phyloP scores from a whole-genome alignment of 1,140 invertebrate species.

The Scaptomyza montana region DNA sequence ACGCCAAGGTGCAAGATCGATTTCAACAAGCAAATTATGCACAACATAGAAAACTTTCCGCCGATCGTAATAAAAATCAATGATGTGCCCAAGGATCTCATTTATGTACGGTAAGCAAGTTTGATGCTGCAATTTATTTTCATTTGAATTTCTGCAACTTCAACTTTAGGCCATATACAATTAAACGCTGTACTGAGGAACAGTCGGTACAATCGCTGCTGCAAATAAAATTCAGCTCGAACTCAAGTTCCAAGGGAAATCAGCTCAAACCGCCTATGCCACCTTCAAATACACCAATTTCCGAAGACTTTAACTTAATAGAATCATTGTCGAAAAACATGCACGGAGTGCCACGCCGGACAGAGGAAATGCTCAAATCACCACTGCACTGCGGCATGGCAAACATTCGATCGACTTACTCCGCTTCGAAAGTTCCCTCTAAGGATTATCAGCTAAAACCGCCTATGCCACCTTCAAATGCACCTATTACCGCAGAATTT shows the following conservation, averaged over 20 bases:
- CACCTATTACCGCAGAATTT: not conserved
- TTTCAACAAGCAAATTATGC: not conserved
- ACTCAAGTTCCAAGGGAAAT: not conserved
- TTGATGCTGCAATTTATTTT: no score
- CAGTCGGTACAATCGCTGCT: constrained; percentile 2
- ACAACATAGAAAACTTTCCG: not conserved
- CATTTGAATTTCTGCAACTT: not conserved
- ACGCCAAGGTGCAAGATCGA: not conserved
- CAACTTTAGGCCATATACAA: not conserved
- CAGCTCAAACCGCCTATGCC: not conserved
- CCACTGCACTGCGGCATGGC: constrained; percentile 4
- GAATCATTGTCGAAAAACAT: not conserved
- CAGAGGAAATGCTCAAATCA: constrained; percentile 15
- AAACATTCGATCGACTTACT: not conserved
- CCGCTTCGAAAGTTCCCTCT: not conserved
- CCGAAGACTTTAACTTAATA: not conserved
- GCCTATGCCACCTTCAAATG: not conserved
- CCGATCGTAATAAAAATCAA: not conserved
- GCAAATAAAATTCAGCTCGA: not conserved
- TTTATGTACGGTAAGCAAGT: no score
- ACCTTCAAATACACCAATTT: not conserved
- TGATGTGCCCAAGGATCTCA: not conserved
- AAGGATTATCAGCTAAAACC: no score
- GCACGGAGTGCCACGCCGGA: constrained; percentile 1
- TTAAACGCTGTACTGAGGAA: not conserved